Evolutionary conservation across 2,797 vertebrate species (phyloP).

Genomic region (Bradypus variegatus): DNA sequence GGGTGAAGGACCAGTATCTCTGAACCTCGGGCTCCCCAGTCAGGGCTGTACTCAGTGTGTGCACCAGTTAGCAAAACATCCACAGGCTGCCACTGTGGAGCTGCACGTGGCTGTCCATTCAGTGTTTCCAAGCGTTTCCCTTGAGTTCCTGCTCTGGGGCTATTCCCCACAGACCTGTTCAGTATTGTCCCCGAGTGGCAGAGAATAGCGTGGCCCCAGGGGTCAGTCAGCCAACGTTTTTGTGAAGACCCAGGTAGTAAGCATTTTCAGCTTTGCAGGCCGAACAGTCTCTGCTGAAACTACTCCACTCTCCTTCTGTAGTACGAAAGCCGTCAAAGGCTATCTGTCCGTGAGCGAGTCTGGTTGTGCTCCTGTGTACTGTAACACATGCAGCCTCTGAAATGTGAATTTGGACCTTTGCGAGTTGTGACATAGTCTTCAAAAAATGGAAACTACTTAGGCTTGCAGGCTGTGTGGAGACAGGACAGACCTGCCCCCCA

Average conservation of each 20-base stretch:
- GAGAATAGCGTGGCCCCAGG: background rate
- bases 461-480: accelerated
- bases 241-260: background rate
- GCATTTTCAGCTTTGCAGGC: background rate
- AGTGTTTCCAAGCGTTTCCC: background rate
- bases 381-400: too few species aligned
- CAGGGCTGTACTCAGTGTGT: too few species aligned
- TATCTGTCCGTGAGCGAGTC: accelerated
- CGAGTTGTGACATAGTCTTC: accelerated
- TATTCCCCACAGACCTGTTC: background rate
- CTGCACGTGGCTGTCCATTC: background rate
- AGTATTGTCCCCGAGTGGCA: background rate
- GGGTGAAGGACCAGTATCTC: background rate
- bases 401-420: too few species aligned
- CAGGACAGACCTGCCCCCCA: accelerated
- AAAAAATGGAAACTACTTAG: background rate
- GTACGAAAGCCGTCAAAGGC: background rate
- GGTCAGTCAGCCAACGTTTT: too few species aligned
- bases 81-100: too few species aligned
- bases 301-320: background rate
- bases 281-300: too few species aligned
- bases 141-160: background rate
- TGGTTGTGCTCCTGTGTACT: too few species aligned
- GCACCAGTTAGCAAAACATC: background rate
- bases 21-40: background rate